A percentile compares a stretch with the other conserved stretches of the same genome.
These are phyloP conservation scores for Thereva nobilitata DNA, from an alignment of 2,888 invertebrate genomes.

Conservation along the genomic window DNA sequence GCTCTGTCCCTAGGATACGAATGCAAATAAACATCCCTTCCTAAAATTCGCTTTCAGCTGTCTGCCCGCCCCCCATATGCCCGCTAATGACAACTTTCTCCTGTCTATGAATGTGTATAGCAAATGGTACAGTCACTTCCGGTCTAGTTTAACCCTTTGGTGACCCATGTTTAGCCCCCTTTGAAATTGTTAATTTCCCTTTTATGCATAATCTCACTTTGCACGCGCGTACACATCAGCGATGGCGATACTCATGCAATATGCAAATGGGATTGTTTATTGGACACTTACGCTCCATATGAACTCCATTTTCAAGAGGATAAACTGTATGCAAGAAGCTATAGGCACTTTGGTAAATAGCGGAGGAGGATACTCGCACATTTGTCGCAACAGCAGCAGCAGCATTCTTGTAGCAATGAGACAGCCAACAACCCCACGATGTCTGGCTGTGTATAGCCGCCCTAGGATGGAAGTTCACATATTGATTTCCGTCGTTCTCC, in stretches of 20 bases:
- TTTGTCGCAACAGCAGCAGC: background rate
- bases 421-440: background rate
- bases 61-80: background rate
- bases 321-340: background rate
- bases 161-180: constrained; percentile 34
- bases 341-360: background rate
- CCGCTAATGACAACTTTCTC: too few relatives aligned
- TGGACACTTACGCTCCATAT: constrained; percentile 12
- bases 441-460: background rate
- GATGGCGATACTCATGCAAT: constrained; percentile 8
- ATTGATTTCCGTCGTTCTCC: background rate
- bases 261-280: constrained; percentile 28
- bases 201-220: constrained; percentile 15
- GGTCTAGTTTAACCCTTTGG: constrained; percentile 12
- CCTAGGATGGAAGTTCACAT: background rate
- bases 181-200: constrained; percentile 38
- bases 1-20: background rate
- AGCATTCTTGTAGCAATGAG: background rate
- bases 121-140: constrained; percentile 4
- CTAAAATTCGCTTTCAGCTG: constrained; percentile 1
- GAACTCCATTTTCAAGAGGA: background rate
- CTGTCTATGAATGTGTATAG: constrained; percentile 15
- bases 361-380: background rate
- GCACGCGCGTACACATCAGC: background rate
- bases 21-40: background rate